Base-by-base conservation (phyloP, 2,888 invertebrate genomes). In the Oconnorella tubifera region DNA sequence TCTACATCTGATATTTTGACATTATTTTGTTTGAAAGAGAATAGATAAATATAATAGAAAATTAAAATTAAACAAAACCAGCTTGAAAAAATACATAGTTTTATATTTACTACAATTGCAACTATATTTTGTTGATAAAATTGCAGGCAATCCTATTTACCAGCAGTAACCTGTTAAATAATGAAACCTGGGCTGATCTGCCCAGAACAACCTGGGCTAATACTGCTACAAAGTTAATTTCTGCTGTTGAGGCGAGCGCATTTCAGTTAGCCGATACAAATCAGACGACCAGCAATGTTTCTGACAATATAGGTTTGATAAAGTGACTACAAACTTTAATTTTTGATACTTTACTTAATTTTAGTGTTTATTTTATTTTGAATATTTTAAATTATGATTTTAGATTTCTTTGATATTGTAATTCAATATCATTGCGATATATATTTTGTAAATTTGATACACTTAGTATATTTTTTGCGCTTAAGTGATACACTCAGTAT, bases 271-370 rank as follows among this genome's bases (percentile, higher is more conserved):
- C 53, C 23, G 4, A 25, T 6, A 23, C 25, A 4, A 51, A 51
- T 25, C 10, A 19, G 53, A 23, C 53, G 6, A 23, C 53, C 25
- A 6, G 6, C 14, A 51, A 51, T 27, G 53, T 51, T 27, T 23
- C 53, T 27, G 25, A 25, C 53, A 51, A 51, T 27, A 51, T 51
- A 10, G 53, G 53, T 51, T 6, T 14, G 40, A n/a, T n/a, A n/a
- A n/a, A n/a, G n/a, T n/a, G n/a, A n/a, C n/a, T n/a, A n/a, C n/a
- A n/a, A n/a, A n/a, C n/a, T n/a, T n/a, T n/a, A n/a, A n/a, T n/a
- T n/a, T n/a, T n/a, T n/a, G n/a, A n/a, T n/a, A n/a, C n/a, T n/a
- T n/a, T n/a, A n/a, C n/a, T n/a, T n/a, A n/a, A n/a, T n/a, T n/a
- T n/a, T n/a, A n/a, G n/a, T n/a, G n/a, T n/a, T n/a, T n/a, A n/a